Percentiles rank a stretch among this genome's conserved stretches.
Evolutionary conservation across 2,113 vertebrate genomes (phyloP).

Genomic region (Meleagris gallopavo): DNA sequence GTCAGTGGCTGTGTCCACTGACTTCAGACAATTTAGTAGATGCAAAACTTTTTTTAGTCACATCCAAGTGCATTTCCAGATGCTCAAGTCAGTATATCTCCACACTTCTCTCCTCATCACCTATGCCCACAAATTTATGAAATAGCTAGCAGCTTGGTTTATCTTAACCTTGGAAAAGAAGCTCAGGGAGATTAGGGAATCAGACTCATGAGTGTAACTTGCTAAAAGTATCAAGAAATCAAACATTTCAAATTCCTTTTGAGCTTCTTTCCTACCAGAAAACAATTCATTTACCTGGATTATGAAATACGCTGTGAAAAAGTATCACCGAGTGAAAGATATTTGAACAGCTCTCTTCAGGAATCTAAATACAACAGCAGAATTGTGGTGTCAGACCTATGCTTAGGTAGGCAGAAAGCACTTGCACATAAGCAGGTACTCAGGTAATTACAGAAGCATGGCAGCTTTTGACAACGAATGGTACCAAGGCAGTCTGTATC

Average conservation of each 20-base stretch:
- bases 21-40: neutral
- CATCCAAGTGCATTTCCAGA: neutral
- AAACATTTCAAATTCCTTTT: neutral
- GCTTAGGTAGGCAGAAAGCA: neutral
- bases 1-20: neutral
- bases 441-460: neutral
- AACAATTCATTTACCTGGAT: neutral
- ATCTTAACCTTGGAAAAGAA: neutral
- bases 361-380: neutral
- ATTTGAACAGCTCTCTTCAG: neutral
- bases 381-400: neutral
- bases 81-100: neutral
- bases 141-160: neutral
- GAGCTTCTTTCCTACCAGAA: neutral
- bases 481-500: neutral
- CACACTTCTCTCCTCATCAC: neutral
- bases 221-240: neutral
- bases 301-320: neutral
- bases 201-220: neutral
- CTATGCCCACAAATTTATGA: neutral
- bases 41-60: neutral
- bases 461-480: neutral
- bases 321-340: neutral
- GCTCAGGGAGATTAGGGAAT: neutral
- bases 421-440: neutral